Evolutionary conservation across 2,797 vertebrate genomes (phyloP), one percentile per base, ranked within the genome.

Genomic region (Helicolenus hilgendorfi): DNA sequence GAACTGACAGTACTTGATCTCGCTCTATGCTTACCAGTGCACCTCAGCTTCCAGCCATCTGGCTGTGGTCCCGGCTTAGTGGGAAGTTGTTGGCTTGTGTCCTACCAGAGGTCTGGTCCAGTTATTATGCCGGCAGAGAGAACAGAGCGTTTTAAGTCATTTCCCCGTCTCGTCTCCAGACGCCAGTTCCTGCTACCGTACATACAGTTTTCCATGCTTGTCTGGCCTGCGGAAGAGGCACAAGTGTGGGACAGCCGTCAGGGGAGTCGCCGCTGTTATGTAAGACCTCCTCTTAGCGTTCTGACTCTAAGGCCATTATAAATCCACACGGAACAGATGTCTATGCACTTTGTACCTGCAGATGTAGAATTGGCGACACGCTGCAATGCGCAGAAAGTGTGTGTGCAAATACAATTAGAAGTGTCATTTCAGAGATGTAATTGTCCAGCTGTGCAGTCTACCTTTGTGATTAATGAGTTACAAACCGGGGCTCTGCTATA

Each of bases 31-130:
- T n/a, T n/a, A 72, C 62, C 33, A 53, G 22, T 49, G 24, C 45
- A 59, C 9, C 56, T 75, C 60, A 58, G 67, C 35, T 59, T 78
- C 35, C 86, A 77, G 62, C 36, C 29, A 14, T 76, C 70, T 81
- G 72, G 58, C 79, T 68, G 26, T 60, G 58, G 60, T 88, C 80
- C 56, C 33, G 71, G 73, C 64, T 72, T 63, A 80, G 49, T 86
- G 70, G 79, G 86, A 80, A 79, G 53, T 70, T 55, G 84, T 55
- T 95, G 90, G 90, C 89, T 81, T 49, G 41, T 74, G 63, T 89
- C 77, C 91, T 80, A 68, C 24, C 78, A 80, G 60, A 88, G 56
- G 88, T 95, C 94, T 96, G 95, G 63, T 95, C 63, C 65, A 82
- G 87, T 86, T 88, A 95, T 96, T 92, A 95, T 89, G 76, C 74